Evolutionary conservation across 2,797 vertebrate genomes (phyloP), one percentile per base, ranked within the genome.

Genomic region (Hyperoplus immaculatus): DNA sequence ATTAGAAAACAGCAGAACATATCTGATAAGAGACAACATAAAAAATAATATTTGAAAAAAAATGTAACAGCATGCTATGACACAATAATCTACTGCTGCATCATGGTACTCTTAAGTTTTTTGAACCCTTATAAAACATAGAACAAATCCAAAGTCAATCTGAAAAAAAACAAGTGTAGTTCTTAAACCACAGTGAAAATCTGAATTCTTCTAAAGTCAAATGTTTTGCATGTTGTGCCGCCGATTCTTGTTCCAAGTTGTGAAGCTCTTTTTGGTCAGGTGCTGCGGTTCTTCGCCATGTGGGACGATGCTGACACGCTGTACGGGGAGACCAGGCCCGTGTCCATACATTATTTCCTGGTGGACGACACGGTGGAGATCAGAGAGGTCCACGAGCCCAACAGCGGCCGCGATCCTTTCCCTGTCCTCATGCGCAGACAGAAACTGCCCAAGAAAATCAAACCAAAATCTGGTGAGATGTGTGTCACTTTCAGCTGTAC

Each of bases 351-450:
- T 60, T 99, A 97, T 89, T 99, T 96, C 90, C 92, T 99, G 74
- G 95, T 94, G 80, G 97, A 99, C 43, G 94, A 96, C 83, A 97
- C 97, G 0, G 95, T 99, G 89, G 97, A 99, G 89, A 94, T 99
- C 87, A 93, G 95, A 12, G 97, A 97, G 80, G 90, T 96, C 45
- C 95, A 96, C 3, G 78, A 95, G 72, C 87, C 81, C 68, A 99
- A 98, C 68, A 94, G 96, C 4, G 97, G 98, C 1, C 92, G 96
- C 41, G 95, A 97, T 47, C 95, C 95, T 0, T 97, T 97, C 82
- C 97, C 97, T 0, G 73, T 97, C 3, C 77, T 99, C 75, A 92
- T 99, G 89, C 95, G 89, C 61, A 94, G 97, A 62, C 96, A 96
- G 71, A 96, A 63, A 61, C 69, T 99, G 65, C 96, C 96, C 49